These are phyloP conservation scores for Branchellion lobata DNA, from an alignment of 2,888 invertebrate species.

Conservation along the genomic window DNA sequence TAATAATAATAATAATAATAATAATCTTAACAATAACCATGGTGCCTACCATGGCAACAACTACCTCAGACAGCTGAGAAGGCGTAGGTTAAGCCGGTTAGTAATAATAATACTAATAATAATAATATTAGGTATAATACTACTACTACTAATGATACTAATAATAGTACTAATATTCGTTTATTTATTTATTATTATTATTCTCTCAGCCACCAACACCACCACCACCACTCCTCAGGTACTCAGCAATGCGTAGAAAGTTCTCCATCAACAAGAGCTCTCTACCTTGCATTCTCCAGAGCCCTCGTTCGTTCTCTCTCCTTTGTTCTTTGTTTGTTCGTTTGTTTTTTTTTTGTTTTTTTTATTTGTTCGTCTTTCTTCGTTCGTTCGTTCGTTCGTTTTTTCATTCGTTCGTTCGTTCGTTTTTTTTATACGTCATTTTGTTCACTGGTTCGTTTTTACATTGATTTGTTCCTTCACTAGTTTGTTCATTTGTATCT, in stretches of 20 bases:
- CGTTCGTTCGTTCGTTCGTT: too few relatives aligned
- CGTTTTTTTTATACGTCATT: too few relatives aligned
- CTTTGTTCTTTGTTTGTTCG: too few relatives aligned
- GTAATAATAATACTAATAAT: background rate
- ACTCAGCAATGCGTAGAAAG: background rate
- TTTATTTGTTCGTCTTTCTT: too few relatives aligned
- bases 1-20: background rate
- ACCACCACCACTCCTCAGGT: too few relatives aligned
- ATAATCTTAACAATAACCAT: background rate
- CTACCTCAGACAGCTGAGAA: background rate
- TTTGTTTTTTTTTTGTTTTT: too few relatives aligned
- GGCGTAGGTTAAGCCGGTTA: background rate
- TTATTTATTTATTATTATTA: background rate
- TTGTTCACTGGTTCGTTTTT: too few relatives aligned
- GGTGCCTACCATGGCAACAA: background rate
- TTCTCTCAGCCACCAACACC: too few relatives aligned
- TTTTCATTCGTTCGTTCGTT: too few relatives aligned
- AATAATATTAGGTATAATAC: background rate
- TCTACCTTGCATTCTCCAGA: constrained; percentile 7
- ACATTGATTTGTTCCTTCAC: too few relatives aligned
- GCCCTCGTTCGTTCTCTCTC: background rate
- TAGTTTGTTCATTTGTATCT: too few relatives aligned
- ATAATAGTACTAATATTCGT: background rate
- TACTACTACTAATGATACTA: background rate
- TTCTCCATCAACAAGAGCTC: background rate